These are phyloP conservation scores for Andrena praecox DNA, from an alignment of 2,888 invertebrate genomes.

Conservation along the genomic window DNA sequence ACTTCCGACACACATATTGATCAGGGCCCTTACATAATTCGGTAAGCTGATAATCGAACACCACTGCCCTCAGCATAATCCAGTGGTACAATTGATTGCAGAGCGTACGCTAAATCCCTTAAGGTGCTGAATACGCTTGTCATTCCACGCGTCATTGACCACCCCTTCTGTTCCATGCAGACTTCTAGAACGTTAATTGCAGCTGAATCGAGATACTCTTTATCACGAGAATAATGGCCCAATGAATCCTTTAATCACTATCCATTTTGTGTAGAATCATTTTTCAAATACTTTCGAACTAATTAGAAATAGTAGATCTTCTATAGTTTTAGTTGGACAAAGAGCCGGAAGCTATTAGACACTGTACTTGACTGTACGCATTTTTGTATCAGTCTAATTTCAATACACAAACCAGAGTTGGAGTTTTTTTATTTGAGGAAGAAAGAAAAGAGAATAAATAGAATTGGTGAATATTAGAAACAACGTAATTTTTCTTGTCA, in stretches of 20 bases:
- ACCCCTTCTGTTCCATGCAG: slow-evolving; percentile 1
- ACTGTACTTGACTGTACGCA: too few species aligned
- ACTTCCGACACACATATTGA: neutral
- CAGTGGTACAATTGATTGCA: slow-evolving; percentile 32
- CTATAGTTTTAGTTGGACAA: neutral
- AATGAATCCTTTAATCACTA: slow-evolving; percentile 12
- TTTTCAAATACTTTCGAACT: neutral
- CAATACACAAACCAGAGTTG: too few species aligned
- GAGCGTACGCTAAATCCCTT: slow-evolving; percentile 35
- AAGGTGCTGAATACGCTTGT: slow-evolving; percentile 30
- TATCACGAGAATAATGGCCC: neutral
- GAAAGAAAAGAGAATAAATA: too few species aligned
- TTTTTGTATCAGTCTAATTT: too few species aligned
- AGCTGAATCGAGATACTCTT: neutral
- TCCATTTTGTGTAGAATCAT: neutral
- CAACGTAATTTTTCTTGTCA: too few species aligned
- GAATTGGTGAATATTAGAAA: too few species aligned
- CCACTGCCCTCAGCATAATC: slow-evolving; percentile 8
- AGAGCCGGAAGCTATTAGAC: too few species aligned
- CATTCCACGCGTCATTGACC: slow-evolving; percentile 32
- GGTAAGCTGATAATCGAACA: slow-evolving; percentile 9
- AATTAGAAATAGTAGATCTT: neutral
- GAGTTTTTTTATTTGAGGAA: too few species aligned
- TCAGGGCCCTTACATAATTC: neutral
- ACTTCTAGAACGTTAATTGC: slow-evolving; percentile 30